Evolutionary conservation across 64 coral and sea anemone genomes (phyloP).

Genomic region (Exaiptasia diaphana): DNA sequence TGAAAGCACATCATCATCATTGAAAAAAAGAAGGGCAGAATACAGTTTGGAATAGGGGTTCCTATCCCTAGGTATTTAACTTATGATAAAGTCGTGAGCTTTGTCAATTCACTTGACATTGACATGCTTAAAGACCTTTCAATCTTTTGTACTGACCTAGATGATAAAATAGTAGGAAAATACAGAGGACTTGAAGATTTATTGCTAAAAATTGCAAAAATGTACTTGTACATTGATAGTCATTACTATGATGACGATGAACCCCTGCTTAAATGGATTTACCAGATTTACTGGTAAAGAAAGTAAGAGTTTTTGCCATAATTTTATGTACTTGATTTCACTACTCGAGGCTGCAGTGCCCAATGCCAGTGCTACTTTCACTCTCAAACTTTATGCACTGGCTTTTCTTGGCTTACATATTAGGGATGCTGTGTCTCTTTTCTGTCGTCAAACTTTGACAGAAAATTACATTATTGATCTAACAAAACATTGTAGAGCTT

Average conservation of each 20-base stretch:
- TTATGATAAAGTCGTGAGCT: constrained; percentile 6
- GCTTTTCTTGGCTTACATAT: too few species aligned
- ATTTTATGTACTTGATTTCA: too few species aligned
- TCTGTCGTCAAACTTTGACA: too few species aligned
- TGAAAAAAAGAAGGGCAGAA: background rate
- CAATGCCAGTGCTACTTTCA: too few species aligned
- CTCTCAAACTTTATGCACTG: too few species aligned
- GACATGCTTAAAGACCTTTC: background rate
- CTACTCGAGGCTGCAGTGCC: too few species aligned
- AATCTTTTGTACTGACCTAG: background rate
- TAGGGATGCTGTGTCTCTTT: too few species aligned
- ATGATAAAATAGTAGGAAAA: background rate
- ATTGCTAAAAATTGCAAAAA: background rate
- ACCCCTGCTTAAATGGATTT: constrained; percentile 3
- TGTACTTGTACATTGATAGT: constrained; percentile 11
- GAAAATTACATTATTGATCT: too few species aligned
- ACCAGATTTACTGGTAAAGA: background rate
- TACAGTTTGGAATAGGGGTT: constrained; percentile 9
- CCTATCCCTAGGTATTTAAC: constrained; percentile 8
- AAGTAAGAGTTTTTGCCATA: too few species aligned
- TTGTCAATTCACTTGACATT: constrained; percentile 1
- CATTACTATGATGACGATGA: background rate
- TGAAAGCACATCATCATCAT: background rate
- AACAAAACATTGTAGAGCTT: too few species aligned
- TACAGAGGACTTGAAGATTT: constrained; percentile 5